These are phyloP conservation scores for Notoglanidium macrostoma DNA, from an alignment of 2,797 vertebrate species.

Conservation along the genomic window DNA sequence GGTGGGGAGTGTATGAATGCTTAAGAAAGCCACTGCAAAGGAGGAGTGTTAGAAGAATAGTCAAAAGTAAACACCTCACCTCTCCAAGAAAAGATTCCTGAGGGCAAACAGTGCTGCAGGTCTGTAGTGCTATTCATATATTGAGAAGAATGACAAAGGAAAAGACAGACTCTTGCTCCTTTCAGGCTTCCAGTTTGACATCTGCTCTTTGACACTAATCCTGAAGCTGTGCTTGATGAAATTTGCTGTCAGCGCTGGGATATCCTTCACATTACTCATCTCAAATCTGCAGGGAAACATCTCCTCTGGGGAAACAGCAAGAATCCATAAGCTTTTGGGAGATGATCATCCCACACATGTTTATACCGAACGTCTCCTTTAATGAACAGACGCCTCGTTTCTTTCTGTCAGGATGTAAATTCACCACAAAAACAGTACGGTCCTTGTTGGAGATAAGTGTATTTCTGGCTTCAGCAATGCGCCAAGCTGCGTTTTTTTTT, in stretches of 20 bases:
- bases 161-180: neutral
- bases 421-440: neutral
- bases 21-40: neutral
- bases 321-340: neutral
- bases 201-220: constrained; percentile 36
- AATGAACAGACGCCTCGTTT: neutral
- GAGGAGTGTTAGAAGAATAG: neutral
- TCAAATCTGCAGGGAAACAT: neutral
- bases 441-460: neutral
- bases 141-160: neutral
- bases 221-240: constrained; percentile 26
- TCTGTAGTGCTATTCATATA: neutral
- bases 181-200: constrained; percentile 3
- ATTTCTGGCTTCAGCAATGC: neutral
- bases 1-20: neutral
- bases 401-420: neutral
- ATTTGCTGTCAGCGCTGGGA: constrained; percentile 32
- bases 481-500: neutral
- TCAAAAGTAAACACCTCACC: neutral
- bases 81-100: neutral
- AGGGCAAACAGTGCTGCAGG: neutral
- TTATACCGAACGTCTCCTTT: neutral
- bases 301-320: neutral
- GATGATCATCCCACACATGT: neutral
- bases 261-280: constrained; percentile 31